These are phyloP conservation scores for Silurus glanis DNA, from an alignment of 2,113 vertebrate genomes.

Conservation along the genomic window DNA sequence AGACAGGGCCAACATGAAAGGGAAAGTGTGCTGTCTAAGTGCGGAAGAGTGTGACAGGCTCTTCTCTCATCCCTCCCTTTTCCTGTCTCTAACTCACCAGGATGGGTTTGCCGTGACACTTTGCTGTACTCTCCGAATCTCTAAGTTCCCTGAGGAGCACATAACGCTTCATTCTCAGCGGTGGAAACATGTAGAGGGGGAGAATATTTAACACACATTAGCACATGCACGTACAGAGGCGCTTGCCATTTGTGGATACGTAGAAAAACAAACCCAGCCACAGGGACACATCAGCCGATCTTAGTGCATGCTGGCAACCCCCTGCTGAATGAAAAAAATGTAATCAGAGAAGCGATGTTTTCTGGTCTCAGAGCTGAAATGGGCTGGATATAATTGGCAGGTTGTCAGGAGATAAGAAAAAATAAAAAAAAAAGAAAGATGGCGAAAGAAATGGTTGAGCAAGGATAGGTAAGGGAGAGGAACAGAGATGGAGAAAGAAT, in stretches of 20 bases:
- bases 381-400: constrained; percentile 52
- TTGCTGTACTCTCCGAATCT: constrained; percentile 24
- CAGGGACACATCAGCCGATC: constrained; percentile 28
- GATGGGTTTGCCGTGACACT: constrained; percentile 54
- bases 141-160: constrained; percentile 20
- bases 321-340: constrained; percentile 19
- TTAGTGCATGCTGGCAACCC: background rate
- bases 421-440: constrained; percentile 10
- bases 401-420: constrained; percentile 44
- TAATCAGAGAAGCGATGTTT: constrained; percentile 33
- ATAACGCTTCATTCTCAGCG: constrained; percentile 55
- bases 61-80: constrained; percentile 51
- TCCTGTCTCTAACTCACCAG: constrained; percentile 45
- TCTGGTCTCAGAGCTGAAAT: constrained; percentile 35
- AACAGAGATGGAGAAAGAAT: constrained; percentile 14
- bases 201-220: constrained; percentile 46
- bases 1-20: constrained; percentile 36
- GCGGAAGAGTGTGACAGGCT: constrained; percentile 44
- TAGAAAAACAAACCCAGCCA: constrained; percentile 46
- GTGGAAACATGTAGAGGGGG: constrained; percentile 49
- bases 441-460: background rate
- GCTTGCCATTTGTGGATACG: background rate
- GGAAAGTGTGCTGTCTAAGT: constrained; percentile 21
- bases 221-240: constrained; percentile 39
- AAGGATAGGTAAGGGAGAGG: background rate